phyloP scores from a whole-genome alignment of 2,113 vertebrate genomes.

The Mionectes macconnelli region DNA sequence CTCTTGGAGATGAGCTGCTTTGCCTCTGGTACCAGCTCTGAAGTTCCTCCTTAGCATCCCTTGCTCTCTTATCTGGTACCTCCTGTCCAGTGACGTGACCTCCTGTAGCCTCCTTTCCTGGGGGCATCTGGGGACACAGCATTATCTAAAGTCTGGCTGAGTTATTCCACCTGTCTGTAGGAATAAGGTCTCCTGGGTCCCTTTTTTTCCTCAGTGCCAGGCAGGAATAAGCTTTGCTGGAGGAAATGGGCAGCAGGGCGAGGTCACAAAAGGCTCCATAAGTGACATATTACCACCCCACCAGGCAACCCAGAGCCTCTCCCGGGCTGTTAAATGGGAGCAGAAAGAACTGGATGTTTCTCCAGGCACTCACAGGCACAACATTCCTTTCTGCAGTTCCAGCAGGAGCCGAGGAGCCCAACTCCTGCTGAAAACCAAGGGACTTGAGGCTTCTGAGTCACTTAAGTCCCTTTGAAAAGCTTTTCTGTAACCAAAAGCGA shows the following conservation, averaged over 20 bases:
- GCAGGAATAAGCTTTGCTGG: neutral
- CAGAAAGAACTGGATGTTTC: neutral
- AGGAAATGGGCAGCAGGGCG: neutral
- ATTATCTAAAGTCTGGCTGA: neutral
- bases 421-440: neutral
- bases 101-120: neutral
- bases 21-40: neutral
- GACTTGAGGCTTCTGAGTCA: neutral
- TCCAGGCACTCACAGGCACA: neutral
- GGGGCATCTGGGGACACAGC: neutral
- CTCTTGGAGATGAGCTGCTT: neutral
- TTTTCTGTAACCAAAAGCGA: neutral
- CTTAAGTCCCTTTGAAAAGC: neutral
- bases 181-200: neutral
- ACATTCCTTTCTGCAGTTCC: neutral
- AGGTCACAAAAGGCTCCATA: neutral
- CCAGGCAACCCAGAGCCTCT: neutral
- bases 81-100: accelerated
- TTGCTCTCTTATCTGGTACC: neutral
- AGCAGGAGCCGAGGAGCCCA: neutral
- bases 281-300: accelerated
- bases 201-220: neutral
- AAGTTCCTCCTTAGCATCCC: neutral
- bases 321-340: neutral
- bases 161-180: neutral